phyloP scores from a whole-genome alignment of 2,888 invertebrate genomes.

The Altica lythri region DNA sequence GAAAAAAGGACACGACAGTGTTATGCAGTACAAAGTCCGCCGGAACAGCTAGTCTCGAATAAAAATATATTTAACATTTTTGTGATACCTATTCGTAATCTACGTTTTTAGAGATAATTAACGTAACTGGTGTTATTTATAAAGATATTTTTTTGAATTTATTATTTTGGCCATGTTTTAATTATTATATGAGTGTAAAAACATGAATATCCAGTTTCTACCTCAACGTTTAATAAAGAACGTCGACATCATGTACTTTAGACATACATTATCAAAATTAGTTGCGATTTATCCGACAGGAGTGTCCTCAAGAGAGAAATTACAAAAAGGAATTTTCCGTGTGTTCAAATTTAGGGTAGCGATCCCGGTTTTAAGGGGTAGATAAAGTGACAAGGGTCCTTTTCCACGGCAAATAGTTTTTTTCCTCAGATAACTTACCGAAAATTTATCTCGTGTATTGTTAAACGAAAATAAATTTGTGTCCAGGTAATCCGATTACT shows the following conservation, averaged over 20 bases:
- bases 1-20: no score
- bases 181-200: no score
- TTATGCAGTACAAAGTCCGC: no score
- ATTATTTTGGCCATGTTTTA: no score
- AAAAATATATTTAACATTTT: no score
- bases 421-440: constrained; percentile 17
- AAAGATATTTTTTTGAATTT: no score
- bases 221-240: neutral
- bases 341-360: constrained; percentile 13
- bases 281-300: neutral
- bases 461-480: constrained; percentile 10
- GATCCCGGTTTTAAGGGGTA: constrained; percentile 9
- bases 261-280: neutral
- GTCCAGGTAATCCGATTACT: no score
- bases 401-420: constrained; percentile 23
- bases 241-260: neutral
- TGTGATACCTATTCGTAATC: no score
- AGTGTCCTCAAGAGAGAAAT: constrained; percentile 20
- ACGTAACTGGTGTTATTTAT: no score
- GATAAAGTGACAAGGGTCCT: constrained; percentile 24
- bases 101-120: no score
- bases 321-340: constrained; percentile 22
- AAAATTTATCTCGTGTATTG: constrained; percentile 15
- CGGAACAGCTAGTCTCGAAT: no score
- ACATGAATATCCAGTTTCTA: no score